Evolutionary conservation across 1,140 invertebrate genomes (phyloP).

Genomic region (Fopius arisanus): DNA sequence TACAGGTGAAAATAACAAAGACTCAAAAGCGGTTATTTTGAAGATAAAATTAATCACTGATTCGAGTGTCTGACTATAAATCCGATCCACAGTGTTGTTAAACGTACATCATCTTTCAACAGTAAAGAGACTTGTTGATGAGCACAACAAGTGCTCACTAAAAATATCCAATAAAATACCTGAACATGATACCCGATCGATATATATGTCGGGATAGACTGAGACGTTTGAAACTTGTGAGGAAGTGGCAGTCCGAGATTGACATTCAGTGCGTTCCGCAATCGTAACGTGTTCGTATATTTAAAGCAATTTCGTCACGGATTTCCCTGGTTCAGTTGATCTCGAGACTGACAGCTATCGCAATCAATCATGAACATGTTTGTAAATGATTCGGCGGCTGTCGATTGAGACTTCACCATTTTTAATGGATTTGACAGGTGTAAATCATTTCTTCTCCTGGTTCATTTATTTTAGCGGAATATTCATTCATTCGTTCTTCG

Average conservation of each 20-base stretch:
- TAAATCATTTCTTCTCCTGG: no score
- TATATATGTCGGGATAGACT: no score
- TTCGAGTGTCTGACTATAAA: no score
- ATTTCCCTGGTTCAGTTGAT: constrained; percentile 37
- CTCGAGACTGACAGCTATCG: constrained; percentile 24
- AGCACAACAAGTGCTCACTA: no score
- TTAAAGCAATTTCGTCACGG: constrained; percentile 45
- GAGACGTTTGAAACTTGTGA: not conserved
- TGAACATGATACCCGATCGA: no score
- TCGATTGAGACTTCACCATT: not conserved
- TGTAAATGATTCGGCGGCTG: not conserved
- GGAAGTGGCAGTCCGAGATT: constrained; percentile 32
- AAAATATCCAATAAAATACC: no score
- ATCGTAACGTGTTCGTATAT: constrained; percentile 37
- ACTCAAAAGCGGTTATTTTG: no score
- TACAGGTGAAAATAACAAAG: constrained; percentile 9
- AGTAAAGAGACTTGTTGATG: no score
- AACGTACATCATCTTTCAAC: not conserved
- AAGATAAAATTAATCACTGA: no score
- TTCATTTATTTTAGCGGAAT: no score
- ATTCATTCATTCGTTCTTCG: no score
- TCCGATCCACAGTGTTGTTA: no score
- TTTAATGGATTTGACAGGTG: not conserved
- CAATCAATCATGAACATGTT: not conserved
- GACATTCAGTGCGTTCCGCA: constrained; percentile 34